Percentiles rank a stretch among this genome's conserved stretches.
These are phyloP conservation scores for Umimayanthus kanabou DNA, from an alignment of 92 coral and sea anemone species.

Conservation along the genomic window DNA sequence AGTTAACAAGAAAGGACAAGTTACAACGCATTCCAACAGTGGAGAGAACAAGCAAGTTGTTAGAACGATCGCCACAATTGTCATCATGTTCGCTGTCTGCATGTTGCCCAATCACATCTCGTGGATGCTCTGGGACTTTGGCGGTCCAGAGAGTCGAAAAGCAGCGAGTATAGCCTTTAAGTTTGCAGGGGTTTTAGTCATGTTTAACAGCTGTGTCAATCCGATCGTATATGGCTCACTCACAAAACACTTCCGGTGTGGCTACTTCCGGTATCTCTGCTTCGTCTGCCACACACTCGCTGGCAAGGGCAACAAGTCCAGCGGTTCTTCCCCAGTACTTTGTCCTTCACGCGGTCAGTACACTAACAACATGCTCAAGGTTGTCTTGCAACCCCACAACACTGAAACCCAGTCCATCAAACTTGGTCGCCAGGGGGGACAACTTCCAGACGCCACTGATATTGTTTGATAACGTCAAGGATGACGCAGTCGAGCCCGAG, in stretches of 20 bases:
- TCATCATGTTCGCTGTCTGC: conserved; percentile 35
- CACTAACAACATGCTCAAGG: background rate
- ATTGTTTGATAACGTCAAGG: background rate
- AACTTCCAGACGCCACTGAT: background rate
- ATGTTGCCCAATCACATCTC: conserved; percentile 42
- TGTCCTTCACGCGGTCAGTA: background rate
- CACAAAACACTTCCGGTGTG: conserved; percentile 62
- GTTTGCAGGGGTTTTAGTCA: conserved; percentile 42
- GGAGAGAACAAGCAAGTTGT: conserved; percentile 43
- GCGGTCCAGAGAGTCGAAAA: background rate
- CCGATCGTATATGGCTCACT: conserved; percentile 72
- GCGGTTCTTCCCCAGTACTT: background rate
- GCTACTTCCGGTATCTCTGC: conserved; percentile 39
- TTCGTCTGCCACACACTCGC: background rate
- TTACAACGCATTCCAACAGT: background rate
- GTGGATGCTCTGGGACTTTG: conserved; percentile 9
- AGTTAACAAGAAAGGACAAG: conserved; percentile 6
- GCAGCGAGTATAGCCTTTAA: background rate
- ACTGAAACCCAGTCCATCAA: background rate
- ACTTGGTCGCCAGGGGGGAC: background rate
- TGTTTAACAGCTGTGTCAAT: conserved; percentile 66
- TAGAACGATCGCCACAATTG: conserved; percentile 40
- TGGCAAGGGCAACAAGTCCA: background rate
- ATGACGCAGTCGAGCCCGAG: background rate
- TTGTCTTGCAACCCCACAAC: background rate